Evolutionary conservation across 2,888 invertebrate genomes (phyloP), one percentile per base, ranked within the genome.

Genomic region (Nebria salina): DNA sequence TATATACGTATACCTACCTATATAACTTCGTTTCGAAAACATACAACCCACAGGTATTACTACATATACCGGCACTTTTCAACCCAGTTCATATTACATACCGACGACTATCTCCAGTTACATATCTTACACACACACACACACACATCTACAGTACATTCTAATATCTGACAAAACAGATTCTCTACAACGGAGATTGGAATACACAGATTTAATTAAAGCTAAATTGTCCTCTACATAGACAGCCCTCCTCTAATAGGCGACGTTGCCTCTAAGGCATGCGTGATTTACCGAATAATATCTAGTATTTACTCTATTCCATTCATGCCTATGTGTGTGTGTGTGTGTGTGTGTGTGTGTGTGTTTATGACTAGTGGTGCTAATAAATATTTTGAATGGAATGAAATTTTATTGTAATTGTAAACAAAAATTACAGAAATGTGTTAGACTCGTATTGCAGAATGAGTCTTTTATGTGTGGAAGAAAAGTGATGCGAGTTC

Each of bases 151-250:
- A 15, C 26, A 70, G 5, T 9, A 26, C 70, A 70, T 5, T 25
- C 26, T 4, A 1, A 70, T 15, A 34, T 34, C 34, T 34, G 2
- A 34, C 34, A 34, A 34, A 34, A 34, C 34, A 34, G 34, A 4
- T 34, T 34, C 34, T 34, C 34, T 34, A 34, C 5, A 4, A 34
- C 34, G 34, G 34, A 34, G 5, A 34, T 34, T 34, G 34, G 34
- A 73, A 78, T 72, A 78, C 78, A 73, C 78, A 73, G 78, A 78
- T 78, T 78, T 78, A 73, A 78, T 78, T 78, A 78, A 78, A 78
- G 72, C 75, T 43, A 64, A 70, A 70, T 70, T 70, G 70, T 70
- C 25, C 25, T 25, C 25, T 15, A 66, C 7, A 13, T 25, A 13
- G 15, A 8, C 42, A 66, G 76, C 82, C 72, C 79, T 9, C 11